Evolutionary conservation across 2,113 vertebrate species (phyloP), one percentile per base, ranked within the genome.

Genomic region (Felis chaus): DNA sequence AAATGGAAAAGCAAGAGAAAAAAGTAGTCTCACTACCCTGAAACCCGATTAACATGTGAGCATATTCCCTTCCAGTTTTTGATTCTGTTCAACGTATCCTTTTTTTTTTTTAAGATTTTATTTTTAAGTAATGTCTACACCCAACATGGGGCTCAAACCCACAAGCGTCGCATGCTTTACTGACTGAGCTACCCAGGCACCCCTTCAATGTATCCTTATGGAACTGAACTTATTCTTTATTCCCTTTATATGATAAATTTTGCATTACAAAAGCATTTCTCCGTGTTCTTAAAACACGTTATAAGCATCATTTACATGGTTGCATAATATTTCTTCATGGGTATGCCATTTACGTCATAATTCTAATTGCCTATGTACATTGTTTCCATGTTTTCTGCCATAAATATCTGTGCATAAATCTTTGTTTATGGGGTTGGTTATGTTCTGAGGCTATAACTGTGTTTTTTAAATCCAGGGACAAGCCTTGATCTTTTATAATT

Each of bases 401-500:
- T 91, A 95, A 86, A 61, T 69, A 85, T 25, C 71, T 91, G n/a
- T 84, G 9, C 11, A 41, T 79, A 73, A 27, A 18, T 80, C 55
- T 95, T 95, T 63, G 27, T 45, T 81, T 78, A 68, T 36, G 16
- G n/a, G 12, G 23, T 79, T 69, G 13, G 19, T 80, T 93, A 92
- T 84, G 71, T 81, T 23, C 41, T 85, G 57, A 89, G 82, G n/a
- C 23, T 93, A 2, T 92, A 68, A 41, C n/a, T 89, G 36, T 55
- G n/a, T 45, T 92, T 96, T 89, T 93, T 68, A 21, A 94, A 53
- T 87, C 29, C 82, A 89, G 50, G 41, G 50, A 73, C 41, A 94
- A 96, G 18, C 0, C 31, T 74, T 86, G 21, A 92, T 78, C 82
- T 80, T 93, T 91, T 85, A 86, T 3, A 96, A 88, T 53, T 91